Evolutionary conservation across 2,113 vertebrate genomes (phyloP), one percentile per base, ranked within the genome.

Genomic region (Clarias macrocephalus): DNA sequence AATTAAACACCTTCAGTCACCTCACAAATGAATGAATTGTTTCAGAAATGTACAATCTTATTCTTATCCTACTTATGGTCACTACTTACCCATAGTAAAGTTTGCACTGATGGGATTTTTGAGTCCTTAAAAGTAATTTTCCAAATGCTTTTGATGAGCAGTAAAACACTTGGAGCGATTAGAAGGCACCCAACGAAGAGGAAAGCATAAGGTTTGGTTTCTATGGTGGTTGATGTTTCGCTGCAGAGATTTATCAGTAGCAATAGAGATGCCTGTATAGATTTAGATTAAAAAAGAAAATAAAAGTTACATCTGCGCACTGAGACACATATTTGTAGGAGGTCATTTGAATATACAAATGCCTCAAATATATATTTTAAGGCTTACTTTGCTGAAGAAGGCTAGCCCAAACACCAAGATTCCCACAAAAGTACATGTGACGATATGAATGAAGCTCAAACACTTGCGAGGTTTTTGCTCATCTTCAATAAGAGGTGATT

Each of bases 121-220:
- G 90, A 92, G 72, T 88, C 86, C 79, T 91, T 92, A 63, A 92
- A 92, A 25, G 88, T 83, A 18, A 90, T 84, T 88, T 91, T 92
- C 91, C 91, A 92, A 8, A 89, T 0, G 68, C 86, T 84, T 65
- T 92, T 92, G 23, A 87, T 37, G 57, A 92, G 77, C 37, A 60
- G 84, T 33, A 90, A 62, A 68, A 91, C 73, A 85, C 85, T 91
- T 21, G 91, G 91, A 21, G 73, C 89, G 21, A 89, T 72, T 15
- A 91, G 60, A 28, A 86, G 54, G 28, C 88, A 86, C 16, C 85
- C 88, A 0, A 91, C 81, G 63, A 90, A 87, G 5, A 92, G 91
- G 3, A 83, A 63, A 15, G 80, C 87, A 12, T 88, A 91, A 5
- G 82, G 63, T 80, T 90, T 89, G 30, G 68, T 83, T 4, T 80